Evolutionary conservation across 2,797 vertebrate species (phyloP), one percentile per base, ranked within the genome.

Genomic region (Psittacula echo): DNA sequence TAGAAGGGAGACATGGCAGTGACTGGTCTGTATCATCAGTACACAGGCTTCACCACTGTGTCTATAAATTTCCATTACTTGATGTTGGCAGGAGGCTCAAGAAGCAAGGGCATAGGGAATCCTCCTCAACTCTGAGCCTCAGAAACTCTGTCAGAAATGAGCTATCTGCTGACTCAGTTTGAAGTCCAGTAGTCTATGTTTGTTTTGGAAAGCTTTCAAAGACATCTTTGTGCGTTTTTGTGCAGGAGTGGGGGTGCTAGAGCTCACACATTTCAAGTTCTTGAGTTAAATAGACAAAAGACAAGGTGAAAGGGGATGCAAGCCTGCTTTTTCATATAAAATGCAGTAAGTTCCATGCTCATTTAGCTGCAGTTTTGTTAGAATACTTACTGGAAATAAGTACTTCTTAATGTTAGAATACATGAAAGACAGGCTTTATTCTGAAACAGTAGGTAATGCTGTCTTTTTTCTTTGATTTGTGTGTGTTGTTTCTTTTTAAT

Each of bases 401-500:
- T 80, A n/a, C 27, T 81, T 74, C 86, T 82, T 48, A 48, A 58
- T 88, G 50, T 62, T 94, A 16, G 12, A 71, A 42, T 89, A 74
- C 8, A 19, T 93, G 45, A 89, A 85, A 80, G 50, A 26, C 0
- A 65, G 12, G 56, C 4, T 50, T 66, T 83, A 26, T 77, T 93
- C 20, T 82, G 47, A 72, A 92, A 54, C 67, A 94, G 48, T 90
- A 82, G 91, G 61, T 97, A 95, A 97, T 42, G 0, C 15, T 95
- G 24, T 84, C 45, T 92, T 94, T 94, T 94, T 87, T 91, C 85
- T 96, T 94, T 91, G 91, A 92, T 95, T 93, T 96, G 67, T 96
- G 75, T 96, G 87, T 96, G 98, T 97, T 88, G 53, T 96, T 76
- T 95, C 67, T 98, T 98, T 98, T 97, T 95, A 98, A 98, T 99